phyloP scores from a whole-genome alignment of 2,797 vertebrate genomes.

The Tenualosa ilisha region DNA sequence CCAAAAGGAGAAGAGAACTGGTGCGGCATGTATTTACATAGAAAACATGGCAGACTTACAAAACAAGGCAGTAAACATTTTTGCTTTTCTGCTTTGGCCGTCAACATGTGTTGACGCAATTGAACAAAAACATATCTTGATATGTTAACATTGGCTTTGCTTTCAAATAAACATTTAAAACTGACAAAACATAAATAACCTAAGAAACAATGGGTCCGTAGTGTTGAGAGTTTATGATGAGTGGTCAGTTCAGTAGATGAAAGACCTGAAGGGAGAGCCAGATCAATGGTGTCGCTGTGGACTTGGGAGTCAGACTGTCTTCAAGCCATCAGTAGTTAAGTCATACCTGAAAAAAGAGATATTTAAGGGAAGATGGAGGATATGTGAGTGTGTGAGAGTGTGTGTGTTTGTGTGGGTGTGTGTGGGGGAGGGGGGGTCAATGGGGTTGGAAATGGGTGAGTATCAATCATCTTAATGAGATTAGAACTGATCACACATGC shows the following conservation, averaged over 20 bases:
- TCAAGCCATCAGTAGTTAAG: constrained; percentile 87
- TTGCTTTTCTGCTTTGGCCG: constrained; percentile 14
- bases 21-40: constrained; percentile 60
- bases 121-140: constrained; percentile 38
- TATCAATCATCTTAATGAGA: neutral
- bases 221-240: neutral
- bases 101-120: constrained; percentile 53
- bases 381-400: neutral
- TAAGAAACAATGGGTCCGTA: neutral
- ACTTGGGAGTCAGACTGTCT: constrained; percentile 57
- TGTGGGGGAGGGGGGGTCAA: neutral
- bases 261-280: neutral
- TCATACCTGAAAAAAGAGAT: constrained; percentile 79
- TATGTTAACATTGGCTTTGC: constrained; percentile 60
- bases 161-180: neutral
- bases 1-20: constrained; percentile 29
- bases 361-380: neutral
- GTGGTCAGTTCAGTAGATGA: neutral
- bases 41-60: constrained; percentile 52
- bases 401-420: neutral
- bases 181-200: neutral
- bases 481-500: neutral
- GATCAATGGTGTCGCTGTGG: neutral
- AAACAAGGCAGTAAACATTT: constrained; percentile 55
- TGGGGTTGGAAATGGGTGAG: neutral